phyloP scores from a whole-genome alignment of 1,140 invertebrate species.

The Drosophila baimaii region DNA sequence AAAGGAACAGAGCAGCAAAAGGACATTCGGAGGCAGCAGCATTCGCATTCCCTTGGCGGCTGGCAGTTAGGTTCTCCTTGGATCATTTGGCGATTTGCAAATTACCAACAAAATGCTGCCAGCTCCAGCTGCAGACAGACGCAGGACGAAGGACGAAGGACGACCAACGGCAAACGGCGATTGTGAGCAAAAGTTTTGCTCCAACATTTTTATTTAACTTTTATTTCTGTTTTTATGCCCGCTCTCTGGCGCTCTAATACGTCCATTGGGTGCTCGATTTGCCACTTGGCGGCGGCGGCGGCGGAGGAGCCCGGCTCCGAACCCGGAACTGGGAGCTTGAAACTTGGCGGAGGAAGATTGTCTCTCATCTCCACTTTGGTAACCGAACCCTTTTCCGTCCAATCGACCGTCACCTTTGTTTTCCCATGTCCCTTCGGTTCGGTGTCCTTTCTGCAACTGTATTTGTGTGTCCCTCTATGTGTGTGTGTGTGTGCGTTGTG shows the following conservation, averaged over 20 bases:
- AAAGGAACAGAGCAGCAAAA: constrained; percentile 30
- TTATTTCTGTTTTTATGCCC: constrained; percentile 69
- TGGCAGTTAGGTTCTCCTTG: constrained; percentile 45
- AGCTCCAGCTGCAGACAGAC: constrained; percentile 9
- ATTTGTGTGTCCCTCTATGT: not conserved
- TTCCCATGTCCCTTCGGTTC: constrained; percentile 17
- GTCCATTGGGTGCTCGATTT: constrained; percentile 61
- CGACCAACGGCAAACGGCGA: constrained; percentile 17
- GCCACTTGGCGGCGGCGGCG: constrained; percentile 30
- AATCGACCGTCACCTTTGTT: constrained; percentile 46
- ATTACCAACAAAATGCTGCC: constrained; percentile 60
- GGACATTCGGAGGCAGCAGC: constrained; percentile 29
- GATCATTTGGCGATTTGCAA: constrained; percentile 66
- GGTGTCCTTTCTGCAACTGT: constrained; percentile 18
- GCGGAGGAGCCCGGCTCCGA: not conserved
- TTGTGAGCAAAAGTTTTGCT: constrained; percentile 63
- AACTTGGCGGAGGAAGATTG: not conserved
- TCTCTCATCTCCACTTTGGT: constrained; percentile 22
- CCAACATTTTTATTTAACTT: constrained; percentile 75
- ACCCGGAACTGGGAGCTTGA: constrained; percentile 5
- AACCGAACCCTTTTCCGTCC: constrained; percentile 48
- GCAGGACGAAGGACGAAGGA: not conserved
- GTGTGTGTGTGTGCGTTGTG: constrained; percentile 33
- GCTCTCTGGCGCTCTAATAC: constrained; percentile 55
- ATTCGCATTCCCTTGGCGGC: constrained; percentile 37